phyloP scores from a whole-genome alignment of 2,113 vertebrate genomes.

The Otus sunia region DNA sequence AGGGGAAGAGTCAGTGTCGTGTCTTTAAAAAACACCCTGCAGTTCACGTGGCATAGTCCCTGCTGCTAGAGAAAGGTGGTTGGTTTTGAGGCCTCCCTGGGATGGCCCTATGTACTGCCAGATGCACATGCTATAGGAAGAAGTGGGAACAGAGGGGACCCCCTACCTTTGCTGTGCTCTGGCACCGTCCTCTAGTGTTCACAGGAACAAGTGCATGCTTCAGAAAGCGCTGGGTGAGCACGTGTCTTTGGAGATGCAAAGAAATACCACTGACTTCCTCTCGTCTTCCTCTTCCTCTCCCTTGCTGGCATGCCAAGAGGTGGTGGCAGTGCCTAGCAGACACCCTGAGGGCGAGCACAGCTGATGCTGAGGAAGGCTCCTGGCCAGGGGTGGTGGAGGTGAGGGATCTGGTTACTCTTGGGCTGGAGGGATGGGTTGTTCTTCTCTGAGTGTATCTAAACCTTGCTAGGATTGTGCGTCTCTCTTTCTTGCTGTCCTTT shows the following conservation, averaged over 20 bases:
- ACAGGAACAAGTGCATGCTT: background rate
- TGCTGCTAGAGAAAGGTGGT: background rate
- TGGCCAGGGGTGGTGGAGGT: background rate
- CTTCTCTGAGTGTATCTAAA: background rate
- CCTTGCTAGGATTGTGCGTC: background rate
- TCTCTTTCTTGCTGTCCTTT: background rate
- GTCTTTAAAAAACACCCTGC: background rate
- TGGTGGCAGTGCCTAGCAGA: background rate
- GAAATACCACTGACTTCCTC: background rate
- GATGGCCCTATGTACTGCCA: background rate
- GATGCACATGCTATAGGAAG: rapidly evolving
- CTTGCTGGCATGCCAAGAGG: background rate
- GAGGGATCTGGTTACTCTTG: background rate
- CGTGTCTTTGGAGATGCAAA: background rate
- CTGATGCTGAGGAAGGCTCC: background rate
- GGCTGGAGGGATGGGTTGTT: background rate
- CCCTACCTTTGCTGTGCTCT: background rate
- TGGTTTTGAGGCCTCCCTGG: background rate
- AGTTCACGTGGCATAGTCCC: background rate
- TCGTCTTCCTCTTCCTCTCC: background rate
- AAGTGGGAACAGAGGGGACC: background rate
- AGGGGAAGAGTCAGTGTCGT: background rate
- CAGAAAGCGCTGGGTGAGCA: background rate
- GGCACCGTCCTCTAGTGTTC: background rate
- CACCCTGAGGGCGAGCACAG: background rate